Base-by-base conservation (phyloP, 2,797 vertebrate species). In the Poeciliopsis turneri region DNA sequence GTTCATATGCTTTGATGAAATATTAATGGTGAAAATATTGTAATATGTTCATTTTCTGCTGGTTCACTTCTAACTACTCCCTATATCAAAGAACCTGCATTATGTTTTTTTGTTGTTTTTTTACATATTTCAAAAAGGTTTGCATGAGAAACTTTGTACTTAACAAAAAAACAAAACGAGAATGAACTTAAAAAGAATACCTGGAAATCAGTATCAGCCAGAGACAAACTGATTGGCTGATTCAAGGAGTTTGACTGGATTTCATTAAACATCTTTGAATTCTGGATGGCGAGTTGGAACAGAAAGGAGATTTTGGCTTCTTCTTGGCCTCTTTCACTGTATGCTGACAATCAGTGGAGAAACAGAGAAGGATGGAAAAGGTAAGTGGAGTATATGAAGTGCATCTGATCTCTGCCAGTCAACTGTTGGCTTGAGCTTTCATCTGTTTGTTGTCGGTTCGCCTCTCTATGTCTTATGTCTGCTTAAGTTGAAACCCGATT, bases 391-490 rank as follows among this genome's bases (percentile, higher is more conserved):
- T 78, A 36, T 46, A 53, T 80, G 79, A 78, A 84, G 84, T 82
- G 82, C 75, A 76, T 80, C 61, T 15, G 25, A 61, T 81, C 70
- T 77, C 36, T 79, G 20, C 45, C 55, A 84, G 78, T 82, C 84
- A 79, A 59, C 80, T 45, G 55, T 0, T 10, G 55, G 75, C 74
- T 76, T 80, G 88, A 87, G 84, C 87, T 91, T 90, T 87, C 53
- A 84, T 88, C 90, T 86, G 61, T 66, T 69, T 69, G 75, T 66
- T 76, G 78, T 87, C 80, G 83, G 4, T 74, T 83, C 80, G 72
- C 81, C 75, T 82, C 70, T 9, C 47, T 74, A 61, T 39, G 72
- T 75, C 76, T 72, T 28, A 2, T 84, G 76, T 90, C 89, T 90
- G 79, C 74, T 87, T 83, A 84, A 87, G 77, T 36, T 33, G 20